Base-by-base conservation (phyloP, 2,888 invertebrate genomes). In the Epinotia nisella region DNA sequence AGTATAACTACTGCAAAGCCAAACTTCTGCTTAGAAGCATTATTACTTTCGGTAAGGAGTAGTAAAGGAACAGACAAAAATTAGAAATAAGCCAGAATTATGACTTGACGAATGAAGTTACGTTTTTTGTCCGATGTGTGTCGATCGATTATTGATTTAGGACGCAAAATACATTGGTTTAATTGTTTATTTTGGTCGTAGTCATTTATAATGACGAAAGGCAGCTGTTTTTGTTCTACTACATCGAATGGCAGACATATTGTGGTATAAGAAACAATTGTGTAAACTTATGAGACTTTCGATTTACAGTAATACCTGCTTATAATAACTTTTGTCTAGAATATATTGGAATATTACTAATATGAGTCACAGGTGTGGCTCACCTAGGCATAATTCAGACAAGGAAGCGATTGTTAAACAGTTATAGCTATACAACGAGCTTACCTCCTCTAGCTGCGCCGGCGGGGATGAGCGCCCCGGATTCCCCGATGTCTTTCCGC, bases 201-300 rank as follows among this genome's bases (percentile, higher is more conserved):
- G 19, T 64, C 59, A n/a, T 3, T 13, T 49, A 49, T 49, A n/a
- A 69, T 45, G 64, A 69, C 53, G 41, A 53, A 51, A 51, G 41
- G 11, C 73, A 73, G 68, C 72, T 68, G 72, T 21, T 13, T 51
- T 24, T 11, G 53, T 19, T 35, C n/a, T 59, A 21, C 58, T 41
- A 24, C 15, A 19, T 53, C n/a, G 62, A 35, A 45, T 49, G 49
- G 5, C 56, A 17, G 51, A 41, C 51, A 24, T 21, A 24, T 45
- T 45, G 41, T 41, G n/a, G 39, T 55, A 51, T 24, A 51, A 11
- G 56, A 51, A 13, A 39, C 66, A 62, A 62, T 60, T 71, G 61
- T 58, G 15, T 49, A 61, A 49, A 60, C 62, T 5, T 55, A 55
- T 11, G 9, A 45, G 45, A 21, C 45, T 61, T 61, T 45, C 13